Base-by-base conservation (phyloP, 2,888 invertebrate genomes). In the Lasioglossum villosulum region DNA sequence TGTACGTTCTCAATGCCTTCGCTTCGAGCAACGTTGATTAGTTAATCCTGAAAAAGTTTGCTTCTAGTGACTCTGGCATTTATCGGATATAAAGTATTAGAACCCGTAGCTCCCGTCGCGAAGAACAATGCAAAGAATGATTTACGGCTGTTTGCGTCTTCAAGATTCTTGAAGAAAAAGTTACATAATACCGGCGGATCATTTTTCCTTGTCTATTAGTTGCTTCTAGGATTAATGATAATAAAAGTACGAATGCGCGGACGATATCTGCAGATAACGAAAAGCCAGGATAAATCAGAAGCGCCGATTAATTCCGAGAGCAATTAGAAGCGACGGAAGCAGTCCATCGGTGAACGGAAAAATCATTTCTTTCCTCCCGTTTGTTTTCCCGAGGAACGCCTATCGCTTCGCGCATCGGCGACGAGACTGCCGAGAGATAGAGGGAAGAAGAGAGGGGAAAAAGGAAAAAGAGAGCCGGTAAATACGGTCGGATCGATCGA, bases 401-500 rank as follows among this genome's bases (percentile, higher is more conserved):
- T 23, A 52, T 23, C 23, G 2, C 23, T 0, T 8, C 3, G 52
- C 56, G 56, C n/a, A n/a, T 56, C 10, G n/a, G 16, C 27, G 59
- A 2, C 30, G 63, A 63, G 34, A 34, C 19, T 34, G 27, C 2
- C 16, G 30, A 27, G 16, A 30, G 27, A 66, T 34, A 23, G 8
- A 34, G 34, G 10, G 4, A 45, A 45, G 16, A 16, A 16, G 45
- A 19, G 45, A 16, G 34, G 10, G 19, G 10, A 19, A 19, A 6
- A 6, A 19, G 30, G 12, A 14, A 30, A 56, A 56, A 30, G 30
- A 10, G 66, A 30, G 10, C 42, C 23, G 75, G 23, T 23, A 72
- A 63, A 45, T 63, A 45, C 30, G n/a, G 4, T 23, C 34, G 42
- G 27, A 30, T 16, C 78, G 68, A 82, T 78, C 78, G 48, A 78